Conservation (phyloP, 2,888 invertebrate genomes). For the Diabrotica balteata region DNA sequence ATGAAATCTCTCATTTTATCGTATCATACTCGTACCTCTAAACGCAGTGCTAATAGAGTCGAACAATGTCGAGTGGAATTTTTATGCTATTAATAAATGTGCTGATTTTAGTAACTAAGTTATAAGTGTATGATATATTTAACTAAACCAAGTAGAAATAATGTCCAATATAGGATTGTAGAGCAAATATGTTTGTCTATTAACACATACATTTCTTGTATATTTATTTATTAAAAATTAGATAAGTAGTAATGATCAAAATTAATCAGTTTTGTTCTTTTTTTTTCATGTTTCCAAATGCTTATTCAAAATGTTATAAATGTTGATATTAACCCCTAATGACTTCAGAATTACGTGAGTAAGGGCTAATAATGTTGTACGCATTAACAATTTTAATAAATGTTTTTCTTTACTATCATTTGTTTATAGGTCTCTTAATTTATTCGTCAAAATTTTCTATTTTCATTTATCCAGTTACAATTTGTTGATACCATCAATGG, state of each 20-base stretch:
- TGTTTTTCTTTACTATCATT: too few relatives aligned
- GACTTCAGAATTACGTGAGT: constrained; percentile 34
- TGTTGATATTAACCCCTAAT: constrained; percentile 38
- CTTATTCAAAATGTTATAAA: constrained; percentile 32
- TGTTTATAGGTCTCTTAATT: too few relatives aligned
- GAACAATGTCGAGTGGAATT: constrained; percentile 17
- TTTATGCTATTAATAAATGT: constrained; percentile 19
- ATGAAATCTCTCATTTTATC: neutral
- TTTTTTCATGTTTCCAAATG: constrained; percentile 28
- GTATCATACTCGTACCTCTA: neutral
- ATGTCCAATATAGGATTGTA: constrained; percentile 46
- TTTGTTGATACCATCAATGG: neutral
- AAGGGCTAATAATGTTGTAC: neutral
- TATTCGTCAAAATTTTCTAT: neutral
- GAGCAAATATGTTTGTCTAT: constrained; percentile 48
- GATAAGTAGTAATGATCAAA: constrained; percentile 53
- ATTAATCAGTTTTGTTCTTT: constrained; percentile 36
- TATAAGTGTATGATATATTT: constrained; percentile 44
- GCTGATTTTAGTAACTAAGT: constrained; percentile 26
- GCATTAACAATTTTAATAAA: neutral
- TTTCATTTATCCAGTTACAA: neutral
- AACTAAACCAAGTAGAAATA: constrained; percentile 41
- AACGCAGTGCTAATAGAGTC: neutral
- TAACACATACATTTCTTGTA: constrained; percentile 47
- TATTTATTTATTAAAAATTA: constrained; percentile 49